Percentiles rank a stretch among this genome's conserved stretches.
Evolutionary conservation across 2,113 vertebrate genomes (phyloP).

Genomic region (Serilophus lunatus): DNA sequence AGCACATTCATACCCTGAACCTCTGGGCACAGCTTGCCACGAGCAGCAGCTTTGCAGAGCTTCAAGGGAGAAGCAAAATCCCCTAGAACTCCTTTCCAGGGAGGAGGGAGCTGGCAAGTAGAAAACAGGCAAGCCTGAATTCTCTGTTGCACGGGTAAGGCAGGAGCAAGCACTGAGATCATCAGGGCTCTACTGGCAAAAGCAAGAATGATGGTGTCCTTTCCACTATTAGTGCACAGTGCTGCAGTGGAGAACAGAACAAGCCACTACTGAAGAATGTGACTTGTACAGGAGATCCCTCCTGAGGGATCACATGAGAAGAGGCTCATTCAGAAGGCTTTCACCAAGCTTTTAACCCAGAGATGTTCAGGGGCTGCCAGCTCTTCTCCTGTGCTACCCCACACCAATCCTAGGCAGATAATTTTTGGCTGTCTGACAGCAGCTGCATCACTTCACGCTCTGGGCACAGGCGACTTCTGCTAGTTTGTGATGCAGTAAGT

Average conservation of each 20-base stretch:
- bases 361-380: not conserved
- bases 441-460: not conserved
- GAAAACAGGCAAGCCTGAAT: not conserved
- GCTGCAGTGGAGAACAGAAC: not conserved
- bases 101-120: not conserved
- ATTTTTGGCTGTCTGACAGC: not conserved
- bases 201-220: not conserved
- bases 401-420: not conserved
- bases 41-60: not conserved
- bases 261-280: not conserved
- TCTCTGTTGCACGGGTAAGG: not conserved
- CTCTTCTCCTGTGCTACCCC: not conserved
- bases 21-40: not conserved
- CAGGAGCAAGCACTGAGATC: not conserved
- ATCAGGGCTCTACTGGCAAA: not conserved
- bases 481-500: not conserved
- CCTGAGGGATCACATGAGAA: not conserved
- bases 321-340: not conserved
- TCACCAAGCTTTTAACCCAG: not conserved
- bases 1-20: rapidly evolving
- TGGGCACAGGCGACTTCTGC: not conserved
- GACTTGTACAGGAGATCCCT: not conserved
- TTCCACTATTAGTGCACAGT: rapidly evolving
- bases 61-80: not conserved
- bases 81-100: not conserved